Base-by-base conservation (phyloP, 2,797 vertebrate species). In the Garrulus glandarius region DNA sequence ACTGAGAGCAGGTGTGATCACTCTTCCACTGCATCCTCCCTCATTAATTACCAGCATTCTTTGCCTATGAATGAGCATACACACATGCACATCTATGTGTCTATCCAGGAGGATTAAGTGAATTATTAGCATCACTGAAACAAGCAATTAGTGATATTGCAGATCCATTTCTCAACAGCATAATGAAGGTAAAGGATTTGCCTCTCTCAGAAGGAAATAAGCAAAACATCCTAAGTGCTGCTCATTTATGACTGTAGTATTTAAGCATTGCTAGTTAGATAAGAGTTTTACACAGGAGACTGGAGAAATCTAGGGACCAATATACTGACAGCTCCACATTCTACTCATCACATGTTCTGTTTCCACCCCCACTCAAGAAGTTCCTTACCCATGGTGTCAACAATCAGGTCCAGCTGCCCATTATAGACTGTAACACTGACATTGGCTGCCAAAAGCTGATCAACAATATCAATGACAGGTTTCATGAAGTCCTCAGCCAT, bases 401-500 rank as follows among this genome's bases (percentile, higher is more conserved):
- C 99, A 3, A 99, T 99, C 85, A 99, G 99, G 95, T 99, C 99
- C 78, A 99, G 98, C 96, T 99, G 99, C n/a, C 99, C 99, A 0
- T 99, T 99, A 84, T 99, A 99, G 79, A 99, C 95, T 0, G 98
- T 99, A 76, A 99, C 99, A 2, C 98, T 99, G 93, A 99, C 95
- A 3, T 98, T 98, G 5, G 98, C 98, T 16, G 90, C 94, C 96
- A 99, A 96, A 93, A 99, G 95, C 93, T 98, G 91, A 49, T 99
- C 99, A 23, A 99, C 99, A 3, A 98, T 91, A 85, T 98, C 97
- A 72, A 99, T 97, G 85, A 98, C 99, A 0, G 99, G 98, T 96
- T 97, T 99, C 99, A 99, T 99, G 96, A 99, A 99, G 96, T 99
- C 99, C 87, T 93, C 98, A 3, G 98, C 98, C 99, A 99, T 99